Conservation (phyloP, 30 jellyfish, hydroid and myxozoan species). For the Pseudorhiza aurosa region DNA sequence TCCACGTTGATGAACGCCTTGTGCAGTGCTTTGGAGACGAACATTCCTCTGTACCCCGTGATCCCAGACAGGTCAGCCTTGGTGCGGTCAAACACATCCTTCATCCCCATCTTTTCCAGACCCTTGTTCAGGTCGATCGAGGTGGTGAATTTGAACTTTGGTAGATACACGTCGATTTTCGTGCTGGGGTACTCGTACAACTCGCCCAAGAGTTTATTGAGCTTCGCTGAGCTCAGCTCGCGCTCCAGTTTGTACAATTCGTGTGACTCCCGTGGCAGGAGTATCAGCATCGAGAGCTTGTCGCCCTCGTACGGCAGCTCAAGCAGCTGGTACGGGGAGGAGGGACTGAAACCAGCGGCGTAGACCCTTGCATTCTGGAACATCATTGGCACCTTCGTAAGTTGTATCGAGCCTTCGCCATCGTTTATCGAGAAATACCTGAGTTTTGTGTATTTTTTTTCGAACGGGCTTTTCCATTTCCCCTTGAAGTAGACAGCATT, state of each 20-base stretch:
- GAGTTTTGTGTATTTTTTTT: conserved; percentile 9
- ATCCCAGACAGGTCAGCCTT: conserved; percentile 78
- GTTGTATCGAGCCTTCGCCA: not conserved
- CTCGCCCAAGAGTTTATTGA: conserved; percentile 21
- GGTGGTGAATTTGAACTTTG: conserved; percentile 52
- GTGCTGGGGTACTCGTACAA: conserved; percentile 39
- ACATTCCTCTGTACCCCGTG: conserved; percentile 64
- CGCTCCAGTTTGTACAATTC: conserved; percentile 19
- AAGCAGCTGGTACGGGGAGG: conserved; percentile 39
- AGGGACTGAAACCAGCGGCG: conserved; percentile 29
- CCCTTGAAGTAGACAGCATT: conserved; percentile 76
- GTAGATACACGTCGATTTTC: conserved; percentile 46
- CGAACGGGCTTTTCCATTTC: conserved; percentile 59
- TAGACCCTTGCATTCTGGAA: conserved; percentile 37
- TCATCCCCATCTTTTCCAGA: conserved; percentile 53
- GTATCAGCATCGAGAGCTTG: conserved; percentile 46
- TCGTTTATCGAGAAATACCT: conserved; percentile 9
- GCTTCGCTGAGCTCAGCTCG: not conserved
- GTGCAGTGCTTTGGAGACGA: conserved; percentile 58
- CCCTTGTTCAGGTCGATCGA: conserved; percentile 12
- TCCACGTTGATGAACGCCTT: conserved; percentile 71
- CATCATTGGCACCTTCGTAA: conserved; percentile 52
- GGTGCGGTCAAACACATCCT: conserved; percentile 45
- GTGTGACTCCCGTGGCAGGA: conserved; percentile 27
- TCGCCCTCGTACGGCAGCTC: conserved; percentile 73